Evolutionary conservation across 2,797 vertebrate species (phyloP).

Genomic region (Gymnopithys bicolor): DNA sequence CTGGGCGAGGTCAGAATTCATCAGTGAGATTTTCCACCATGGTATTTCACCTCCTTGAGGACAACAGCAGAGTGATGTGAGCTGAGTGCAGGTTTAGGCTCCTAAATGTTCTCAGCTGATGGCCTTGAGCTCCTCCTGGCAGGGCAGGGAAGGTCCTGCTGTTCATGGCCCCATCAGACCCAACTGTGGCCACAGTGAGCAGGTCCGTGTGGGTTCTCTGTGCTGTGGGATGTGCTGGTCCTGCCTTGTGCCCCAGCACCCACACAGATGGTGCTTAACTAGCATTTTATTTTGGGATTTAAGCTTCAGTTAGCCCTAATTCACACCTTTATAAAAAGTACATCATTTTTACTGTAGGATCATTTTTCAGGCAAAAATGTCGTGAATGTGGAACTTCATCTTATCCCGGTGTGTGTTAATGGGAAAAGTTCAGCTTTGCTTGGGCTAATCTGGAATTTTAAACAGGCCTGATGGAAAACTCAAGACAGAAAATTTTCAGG

Average conservation of each 20-base stretch:
- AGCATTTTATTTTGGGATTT: background rate
- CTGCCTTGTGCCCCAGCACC: background rate
- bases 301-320: background rate
- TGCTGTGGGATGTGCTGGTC: rapidly evolving
- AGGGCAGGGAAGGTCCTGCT: background rate
- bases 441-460: background rate
- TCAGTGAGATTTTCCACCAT: background rate
- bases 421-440: background rate
- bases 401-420: background rate
- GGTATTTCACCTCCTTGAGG: background rate
- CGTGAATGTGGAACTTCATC: background rate
- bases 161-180: background rate
- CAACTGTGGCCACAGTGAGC: background rate
- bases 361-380: background rate
- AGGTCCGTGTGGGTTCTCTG: background rate
- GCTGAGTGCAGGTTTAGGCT: background rate
- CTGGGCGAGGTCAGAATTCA: background rate
- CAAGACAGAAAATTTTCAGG: background rate
- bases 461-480: background rate
- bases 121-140: background rate
- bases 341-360: background rate
- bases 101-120: no score
- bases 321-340: background rate
- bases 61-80: background rate
- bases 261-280: background rate